Evolutionary conservation across 2,888 invertebrate species (phyloP).

Genomic region (Idaea straminata): DNA sequence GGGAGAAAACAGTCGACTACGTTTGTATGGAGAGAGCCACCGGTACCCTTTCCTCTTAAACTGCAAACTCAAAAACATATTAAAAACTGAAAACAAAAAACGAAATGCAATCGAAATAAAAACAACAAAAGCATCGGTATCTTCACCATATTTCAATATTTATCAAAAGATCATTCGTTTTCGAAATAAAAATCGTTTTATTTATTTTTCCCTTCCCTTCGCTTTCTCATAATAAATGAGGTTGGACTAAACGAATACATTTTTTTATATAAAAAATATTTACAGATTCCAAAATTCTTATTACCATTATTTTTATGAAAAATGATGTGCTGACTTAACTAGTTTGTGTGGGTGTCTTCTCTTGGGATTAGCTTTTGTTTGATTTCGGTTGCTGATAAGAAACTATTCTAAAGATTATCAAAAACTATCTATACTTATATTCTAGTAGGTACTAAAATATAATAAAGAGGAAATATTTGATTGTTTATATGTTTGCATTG

Average conservation of each 20-base stretch:
- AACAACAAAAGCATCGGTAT: constrained; percentile 59
- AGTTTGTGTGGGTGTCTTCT: not conserved
- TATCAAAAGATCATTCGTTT: constrained; percentile 76
- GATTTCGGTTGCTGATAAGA: not conserved
- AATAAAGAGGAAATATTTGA: no score
- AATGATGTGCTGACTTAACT: constrained; percentile 6
- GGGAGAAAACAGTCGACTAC: no score
- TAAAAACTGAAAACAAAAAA: constrained; percentile 24
- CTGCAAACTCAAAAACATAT: not conserved
- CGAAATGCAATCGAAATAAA: constrained; percentile 36
- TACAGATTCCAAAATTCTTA: not conserved
- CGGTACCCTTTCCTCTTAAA: not conserved
- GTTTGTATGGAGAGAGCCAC: no score
- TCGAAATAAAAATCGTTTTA: constrained; percentile 69
- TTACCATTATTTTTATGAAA: constrained; percentile 2
- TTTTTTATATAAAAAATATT: constrained; percentile 44
- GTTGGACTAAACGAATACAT: constrained; percentile 45
- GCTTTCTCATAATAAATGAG: constrained; percentile 70
- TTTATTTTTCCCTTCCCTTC: constrained; percentile 41
- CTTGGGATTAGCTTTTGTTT: not conserved
- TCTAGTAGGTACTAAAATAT: no score
- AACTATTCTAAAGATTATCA: not conserved
- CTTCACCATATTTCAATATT: constrained; percentile 78
- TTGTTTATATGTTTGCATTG: no score
- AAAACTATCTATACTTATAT: no score